These are phyloP conservation scores for Euclidia mi DNA, from an alignment of 2,888 invertebrate genomes.

Conservation along the genomic window DNA sequence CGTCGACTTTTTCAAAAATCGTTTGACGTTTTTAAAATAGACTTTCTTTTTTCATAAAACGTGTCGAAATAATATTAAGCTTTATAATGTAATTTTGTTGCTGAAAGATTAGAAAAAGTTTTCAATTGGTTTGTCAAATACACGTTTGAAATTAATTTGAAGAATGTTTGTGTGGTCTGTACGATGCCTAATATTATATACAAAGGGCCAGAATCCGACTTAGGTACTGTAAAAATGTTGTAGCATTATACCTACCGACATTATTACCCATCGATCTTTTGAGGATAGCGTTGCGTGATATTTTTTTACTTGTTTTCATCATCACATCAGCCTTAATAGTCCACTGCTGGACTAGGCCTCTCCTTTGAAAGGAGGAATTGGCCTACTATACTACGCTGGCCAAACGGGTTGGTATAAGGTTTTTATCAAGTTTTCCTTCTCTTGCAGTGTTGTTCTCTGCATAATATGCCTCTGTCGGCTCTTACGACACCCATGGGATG, in stretches of 20 bases:
- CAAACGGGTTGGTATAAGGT: no score
- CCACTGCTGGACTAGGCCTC: no score
- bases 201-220: slow-evolving; percentile 23
- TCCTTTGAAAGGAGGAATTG: no score
- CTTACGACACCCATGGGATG: no score
- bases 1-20: neutral
- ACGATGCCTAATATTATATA: slow-evolving; percentile 11
- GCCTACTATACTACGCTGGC: no score
- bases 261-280: slow-evolving; percentile 45
- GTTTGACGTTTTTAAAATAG: neutral
- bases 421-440: no score
- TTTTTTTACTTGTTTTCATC: slow-evolving; percentile 39
- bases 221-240: slow-evolving; percentile 45
- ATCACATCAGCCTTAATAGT: no score
- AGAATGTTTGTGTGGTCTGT: slow-evolving; percentile 19
- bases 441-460: no score
- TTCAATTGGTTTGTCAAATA: neutral
- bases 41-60: slow-evolving; percentile 1
- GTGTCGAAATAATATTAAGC: neutral
- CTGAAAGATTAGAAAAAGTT: neutral
- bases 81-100: neutral
- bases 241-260: slow-evolving; percentile 21
- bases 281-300: slow-evolving; percentile 51
- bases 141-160: neutral
- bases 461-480: no score